Conservation (phyloP, 2,888 invertebrate genomes). For the Choreutis nemorana region DNA sequence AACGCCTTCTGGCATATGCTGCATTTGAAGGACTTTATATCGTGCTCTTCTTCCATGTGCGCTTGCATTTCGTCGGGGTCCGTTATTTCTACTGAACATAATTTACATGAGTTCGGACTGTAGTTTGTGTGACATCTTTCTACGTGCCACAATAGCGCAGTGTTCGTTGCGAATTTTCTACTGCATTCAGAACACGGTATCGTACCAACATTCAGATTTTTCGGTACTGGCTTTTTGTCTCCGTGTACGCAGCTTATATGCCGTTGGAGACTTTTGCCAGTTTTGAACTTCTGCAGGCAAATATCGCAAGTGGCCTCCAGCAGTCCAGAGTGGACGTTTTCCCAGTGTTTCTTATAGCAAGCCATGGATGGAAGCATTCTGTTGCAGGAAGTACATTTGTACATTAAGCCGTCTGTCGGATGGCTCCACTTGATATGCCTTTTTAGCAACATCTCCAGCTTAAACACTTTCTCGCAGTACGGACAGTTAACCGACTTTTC, state of each 20-base stretch:
- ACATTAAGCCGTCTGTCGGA: constrained; percentile 19
- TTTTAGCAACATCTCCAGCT: constrained; percentile 21
- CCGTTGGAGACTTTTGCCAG: constrained; percentile 8
- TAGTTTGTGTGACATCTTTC: constrained; percentile 13
- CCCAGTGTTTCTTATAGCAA: constrained; percentile 18
- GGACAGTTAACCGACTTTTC: constrained; percentile 17
- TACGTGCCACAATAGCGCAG: constrained; percentile 19
- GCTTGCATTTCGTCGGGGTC: too few species aligned
- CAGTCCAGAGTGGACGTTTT: constrained; percentile 17
- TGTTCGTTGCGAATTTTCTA: constrained; percentile 16
- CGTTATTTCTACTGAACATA: too few species aligned
- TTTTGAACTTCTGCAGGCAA: constrained; percentile 14
- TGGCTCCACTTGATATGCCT: constrained; percentile 25
- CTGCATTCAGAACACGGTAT: constrained; percentile 14
- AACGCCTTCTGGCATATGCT: constrained; percentile 17
- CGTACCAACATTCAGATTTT: constrained; percentile 12
- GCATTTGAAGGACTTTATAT: constrained; percentile 7
- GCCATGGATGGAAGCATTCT: constrained; percentile 16
- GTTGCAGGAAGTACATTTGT: constrained; percentile 21
- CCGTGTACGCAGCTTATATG: constrained; percentile 10
- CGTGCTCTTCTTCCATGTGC: too few species aligned
- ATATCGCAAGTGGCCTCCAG: constrained; percentile 10
- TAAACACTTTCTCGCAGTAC: constrained; percentile 20
- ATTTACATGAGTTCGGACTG: too few species aligned
- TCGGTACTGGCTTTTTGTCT: constrained; percentile 4